Evolutionary conservation across 2,797 vertebrate genomes (phyloP), one percentile per base, ranked within the genome.

Genomic region (Artibeus lituratus): DNA sequence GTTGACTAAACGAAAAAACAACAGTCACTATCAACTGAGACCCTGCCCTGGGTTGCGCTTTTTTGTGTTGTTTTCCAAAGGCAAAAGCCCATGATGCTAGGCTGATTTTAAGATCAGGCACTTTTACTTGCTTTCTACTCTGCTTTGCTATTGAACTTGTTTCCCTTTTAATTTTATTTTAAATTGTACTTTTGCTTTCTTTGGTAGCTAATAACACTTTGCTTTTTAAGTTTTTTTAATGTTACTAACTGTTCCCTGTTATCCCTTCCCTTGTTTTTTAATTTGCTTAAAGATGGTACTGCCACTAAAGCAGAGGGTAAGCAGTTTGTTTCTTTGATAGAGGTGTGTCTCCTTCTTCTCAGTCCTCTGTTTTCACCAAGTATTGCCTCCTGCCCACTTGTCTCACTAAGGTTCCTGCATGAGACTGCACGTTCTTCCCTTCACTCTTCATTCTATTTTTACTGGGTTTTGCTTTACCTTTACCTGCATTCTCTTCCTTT

Each of bases 241-340:
- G 96, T 98, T 97, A 98, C 98, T 99, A 98, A 98, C 98, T 98
- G 94, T 98, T 98, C 98, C 98, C 98, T 98, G 94, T 98, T 99
- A 98, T 98, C 98, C 98, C 98, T 98, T 96, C 98, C 99, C 96
- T 99, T 97, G 97, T 98, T 99, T 99, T 98, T 98, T 98, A 99
- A 98, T 99, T 99, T 99, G 99, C 99, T 98, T 99, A 99, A 99
- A 99, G 99, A 99, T 98, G 99, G 99, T 99, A 99, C 99, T 97
- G 98, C 99, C 94, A 99, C 98, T 99, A 99, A 99, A 99, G 97
- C 98, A 0, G 99, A 99, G 99, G 99, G 99, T 99, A 99, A 99
- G 99, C 99, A 98, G 98, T 98, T 97, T 99, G 97, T 98, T 97
- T 98, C 93, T 99, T 97, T 99, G 97, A 98, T 97, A 95, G 98